Conservation (phyloP, 2,888 invertebrate genomes). For the Papilio gigon region DNA sequence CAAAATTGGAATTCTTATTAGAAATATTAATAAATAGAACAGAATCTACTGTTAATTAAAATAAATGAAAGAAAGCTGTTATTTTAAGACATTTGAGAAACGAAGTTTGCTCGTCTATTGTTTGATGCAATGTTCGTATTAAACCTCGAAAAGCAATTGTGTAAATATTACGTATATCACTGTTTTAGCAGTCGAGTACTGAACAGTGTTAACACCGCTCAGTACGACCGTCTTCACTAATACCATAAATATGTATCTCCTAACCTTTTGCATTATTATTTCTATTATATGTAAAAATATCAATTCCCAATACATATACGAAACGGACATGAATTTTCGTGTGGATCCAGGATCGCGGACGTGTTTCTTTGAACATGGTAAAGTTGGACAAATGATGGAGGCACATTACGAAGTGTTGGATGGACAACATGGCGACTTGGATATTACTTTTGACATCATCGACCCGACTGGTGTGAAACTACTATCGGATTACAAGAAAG, state of each 20-base stretch:
- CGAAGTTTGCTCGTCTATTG: slow-evolving; percentile 1
- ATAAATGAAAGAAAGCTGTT: neutral
- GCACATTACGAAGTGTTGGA: slow-evolving; percentile 84
- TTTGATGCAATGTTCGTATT: neutral
- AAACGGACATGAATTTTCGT: slow-evolving; percentile 68
- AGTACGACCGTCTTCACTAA: slow-evolving; percentile 14
- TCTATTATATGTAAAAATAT: slow-evolving; percentile 46
- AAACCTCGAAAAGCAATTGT: slow-evolving; percentile 48
- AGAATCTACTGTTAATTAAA: neutral
- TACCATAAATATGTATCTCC: slow-evolving; percentile 45
- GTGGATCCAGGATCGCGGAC: slow-evolving; percentile 67
- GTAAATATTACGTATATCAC: slow-evolving; percentile 49
- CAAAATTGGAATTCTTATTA: too few relatives aligned
- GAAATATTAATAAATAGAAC: too few relatives aligned
- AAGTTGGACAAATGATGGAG: slow-evolving; percentile 68
- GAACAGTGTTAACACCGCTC: slow-evolving; percentile 25
- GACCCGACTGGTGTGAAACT: slow-evolving; percentile 85
- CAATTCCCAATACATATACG: slow-evolving; percentile 54
- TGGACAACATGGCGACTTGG: slow-evolving; percentile 92
- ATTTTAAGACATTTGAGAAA: neutral
- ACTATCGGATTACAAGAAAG: slow-evolving; percentile 85
- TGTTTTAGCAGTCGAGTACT: slow-evolving; percentile 18
- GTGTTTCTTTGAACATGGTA: slow-evolving; percentile 69
- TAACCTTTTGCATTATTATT: slow-evolving; percentile 41
- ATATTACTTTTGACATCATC: slow-evolving; percentile 88